Evolutionary conservation across 2,888 invertebrate genomes (phyloP), one percentile per base, ranked within the genome.

Genomic region (Dynastes grantii): DNA sequence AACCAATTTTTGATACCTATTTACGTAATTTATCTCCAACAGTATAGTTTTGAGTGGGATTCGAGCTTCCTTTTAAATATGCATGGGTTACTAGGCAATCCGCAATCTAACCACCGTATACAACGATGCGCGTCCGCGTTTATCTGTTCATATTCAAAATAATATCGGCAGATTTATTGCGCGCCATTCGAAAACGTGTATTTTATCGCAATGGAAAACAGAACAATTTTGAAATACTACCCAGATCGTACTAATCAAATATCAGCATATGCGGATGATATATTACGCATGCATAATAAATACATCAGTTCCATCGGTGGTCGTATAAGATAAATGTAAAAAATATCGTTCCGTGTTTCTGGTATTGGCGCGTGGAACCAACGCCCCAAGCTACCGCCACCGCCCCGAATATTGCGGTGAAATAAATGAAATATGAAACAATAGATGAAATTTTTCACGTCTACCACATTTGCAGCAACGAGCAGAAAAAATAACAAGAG

Each of bases 151-250:
- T 58, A 65, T 67, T 53, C 65, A 49, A 64, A 76, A 76, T 65
- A 76, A 76, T 76, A 67, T 76, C 70, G 58, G 27, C 40, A 77
- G 63, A 77, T 77, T 77, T 77, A 77, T 70, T 63, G 71, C 45
- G 22, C 61, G 32, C 53, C 77, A 53, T 76, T 65, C 53, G 61
- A 71, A 71, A 77, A 77, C 70, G 77, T 71, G 68, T 71, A 77
- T 77, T 71, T 71, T 77, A 77, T 77, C 70, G 49, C 68, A 32
- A 70, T 40, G 45, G 71, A 71, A 77, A 77, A 71, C 77, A 77
- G 37, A 58, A 70, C 70, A 77, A 77, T 71, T 77, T 71, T 71
- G 77, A 70, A 77, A 77, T 77, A 77, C 77, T 71, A 71, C 77
- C 40, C 55, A 9, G 68, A 58, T 37, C 37, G 53, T 2, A 70